Conservation (phyloP, 2,888 invertebrate species). For the Dasypogon diadema region DNA sequence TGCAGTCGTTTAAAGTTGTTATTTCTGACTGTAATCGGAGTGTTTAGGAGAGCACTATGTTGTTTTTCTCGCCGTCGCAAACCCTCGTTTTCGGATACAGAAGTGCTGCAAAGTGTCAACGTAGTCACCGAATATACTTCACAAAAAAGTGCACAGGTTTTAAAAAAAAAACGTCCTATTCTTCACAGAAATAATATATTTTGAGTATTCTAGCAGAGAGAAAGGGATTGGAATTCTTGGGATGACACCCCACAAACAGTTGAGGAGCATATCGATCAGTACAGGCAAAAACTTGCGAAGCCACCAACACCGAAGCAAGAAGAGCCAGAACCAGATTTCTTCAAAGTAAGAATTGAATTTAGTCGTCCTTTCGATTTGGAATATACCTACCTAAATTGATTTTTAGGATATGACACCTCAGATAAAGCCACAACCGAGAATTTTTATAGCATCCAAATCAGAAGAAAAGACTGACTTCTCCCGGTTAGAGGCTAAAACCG, state of each 20-base stretch:
- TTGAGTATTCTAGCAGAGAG: conserved; percentile 68
- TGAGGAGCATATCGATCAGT: conserved; percentile 76
- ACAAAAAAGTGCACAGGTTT: conserved; percentile 36
- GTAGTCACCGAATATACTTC: conserved; percentile 68
- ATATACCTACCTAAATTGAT: too few relatives aligned
- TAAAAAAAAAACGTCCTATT: not conserved
- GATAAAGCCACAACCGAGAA: conserved; percentile 73
- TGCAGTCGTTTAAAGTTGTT: conserved; percentile 72
- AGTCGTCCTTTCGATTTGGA: too few relatives aligned
- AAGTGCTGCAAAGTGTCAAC: conserved; percentile 72
- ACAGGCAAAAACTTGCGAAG: conserved; percentile 71
- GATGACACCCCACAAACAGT: conserved; percentile 72
- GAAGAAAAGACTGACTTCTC: conserved; percentile 64
- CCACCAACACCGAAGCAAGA: conserved; percentile 66
- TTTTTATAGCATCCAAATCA: conserved; percentile 69
- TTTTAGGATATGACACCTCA: conserved; percentile 73
- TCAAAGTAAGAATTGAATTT: conserved; percentile 71
- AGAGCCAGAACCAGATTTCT: conserved; percentile 71
- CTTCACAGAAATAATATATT: conserved; percentile 62
- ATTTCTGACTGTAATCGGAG: conserved; percentile 70
- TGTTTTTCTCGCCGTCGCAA: conserved; percentile 72
- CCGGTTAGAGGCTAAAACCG: conserved; percentile 69
- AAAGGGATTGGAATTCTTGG: conserved; percentile 74
- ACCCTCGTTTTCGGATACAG: conserved; percentile 70
- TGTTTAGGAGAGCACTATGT: conserved; percentile 73